phyloP scores from a whole-genome alignment of 2,797 vertebrate genomes.

The Pangasius sanitwongsei region DNA sequence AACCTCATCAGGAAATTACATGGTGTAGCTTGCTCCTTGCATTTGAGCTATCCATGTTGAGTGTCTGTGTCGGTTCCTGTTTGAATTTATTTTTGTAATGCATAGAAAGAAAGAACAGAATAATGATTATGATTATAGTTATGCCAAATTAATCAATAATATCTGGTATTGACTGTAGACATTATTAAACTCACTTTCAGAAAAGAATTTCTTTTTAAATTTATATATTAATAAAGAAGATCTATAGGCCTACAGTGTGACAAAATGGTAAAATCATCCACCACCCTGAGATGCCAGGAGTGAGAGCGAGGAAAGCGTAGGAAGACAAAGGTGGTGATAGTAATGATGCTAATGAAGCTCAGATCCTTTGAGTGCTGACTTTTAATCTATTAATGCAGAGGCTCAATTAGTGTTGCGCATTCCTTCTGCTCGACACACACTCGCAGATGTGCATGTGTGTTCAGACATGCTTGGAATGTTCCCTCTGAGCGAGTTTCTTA shows the following conservation, averaged over 20 bases:
- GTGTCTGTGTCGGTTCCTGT: background rate
- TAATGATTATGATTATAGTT: background rate
- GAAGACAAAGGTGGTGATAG: background rate
- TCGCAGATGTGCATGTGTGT: conserved; percentile 60
- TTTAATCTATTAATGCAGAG: conserved; percentile 52
- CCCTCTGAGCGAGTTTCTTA: conserved; percentile 49
- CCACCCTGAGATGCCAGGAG: background rate
- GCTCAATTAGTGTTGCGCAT: conserved; percentile 60
- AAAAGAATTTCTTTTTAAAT: background rate
- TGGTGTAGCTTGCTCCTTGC: background rate
- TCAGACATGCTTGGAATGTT: conserved; percentile 68
- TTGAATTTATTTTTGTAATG: background rate
- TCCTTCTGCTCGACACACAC: conserved; percentile 63
- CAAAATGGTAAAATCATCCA: background rate
- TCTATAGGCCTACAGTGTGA: background rate
- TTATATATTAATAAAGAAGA: background rate
- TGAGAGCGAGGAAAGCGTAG: background rate
- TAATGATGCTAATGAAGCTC: background rate
- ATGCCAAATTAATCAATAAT: background rate
- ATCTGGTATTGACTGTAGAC: background rate
- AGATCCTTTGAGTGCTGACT: background rate
- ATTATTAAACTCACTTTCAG: background rate
- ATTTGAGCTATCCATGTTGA: background rate
- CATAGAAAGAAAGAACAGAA: background rate
- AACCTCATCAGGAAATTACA: background rate